These are phyloP conservation scores for Channa argus DNA, from an alignment of 2,113 vertebrate species.

Conservation along the genomic window DNA sequence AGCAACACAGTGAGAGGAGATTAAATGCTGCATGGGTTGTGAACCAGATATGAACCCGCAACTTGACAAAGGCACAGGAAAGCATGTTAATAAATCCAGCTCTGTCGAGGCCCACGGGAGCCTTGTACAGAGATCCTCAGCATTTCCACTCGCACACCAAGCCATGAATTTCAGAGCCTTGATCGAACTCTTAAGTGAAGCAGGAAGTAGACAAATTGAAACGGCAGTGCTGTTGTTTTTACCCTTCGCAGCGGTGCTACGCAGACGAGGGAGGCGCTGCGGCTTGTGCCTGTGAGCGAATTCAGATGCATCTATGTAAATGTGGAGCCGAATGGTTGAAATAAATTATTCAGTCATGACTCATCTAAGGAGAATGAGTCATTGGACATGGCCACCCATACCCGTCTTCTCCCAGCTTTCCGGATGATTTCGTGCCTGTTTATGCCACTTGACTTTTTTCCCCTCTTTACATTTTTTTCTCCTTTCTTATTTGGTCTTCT, in stretches of 20 bases:
- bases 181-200: not conserved
- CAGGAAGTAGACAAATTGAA: slow-evolving; percentile 4
- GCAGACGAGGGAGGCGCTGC: slow-evolving; percentile 19
- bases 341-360: slow-evolving; percentile 61
- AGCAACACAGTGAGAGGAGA: slow-evolving; percentile 27
- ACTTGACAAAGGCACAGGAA: slow-evolving; percentile 35
- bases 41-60: slow-evolving; percentile 44
- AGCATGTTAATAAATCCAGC: slow-evolving; percentile 18
- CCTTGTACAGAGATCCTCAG: slow-evolving; percentile 8
- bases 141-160: fast-evolving
- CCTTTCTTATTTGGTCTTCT: not conserved
- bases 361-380: slow-evolving; percentile 51
- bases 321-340: slow-evolving; percentile 38
- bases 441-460: slow-evolving; percentile 27
- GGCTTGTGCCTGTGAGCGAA: slow-evolving; percentile 33
- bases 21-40: slow-evolving; percentile 35
- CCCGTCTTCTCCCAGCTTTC: slow-evolving; percentile 35
- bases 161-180: not conserved
- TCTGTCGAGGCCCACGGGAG: not conserved
- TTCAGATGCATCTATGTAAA: slow-evolving; percentile 45
- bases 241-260: not conserved
- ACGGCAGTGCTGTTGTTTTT: not conserved
- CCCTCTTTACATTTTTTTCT: not conserved
- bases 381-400: slow-evolving; percentile 36
- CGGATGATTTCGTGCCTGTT: slow-evolving; percentile 36